Evolutionary conservation across 1,140 invertebrate genomes (phyloP).

Genomic region (Propsilocerus akamusi): DNA sequence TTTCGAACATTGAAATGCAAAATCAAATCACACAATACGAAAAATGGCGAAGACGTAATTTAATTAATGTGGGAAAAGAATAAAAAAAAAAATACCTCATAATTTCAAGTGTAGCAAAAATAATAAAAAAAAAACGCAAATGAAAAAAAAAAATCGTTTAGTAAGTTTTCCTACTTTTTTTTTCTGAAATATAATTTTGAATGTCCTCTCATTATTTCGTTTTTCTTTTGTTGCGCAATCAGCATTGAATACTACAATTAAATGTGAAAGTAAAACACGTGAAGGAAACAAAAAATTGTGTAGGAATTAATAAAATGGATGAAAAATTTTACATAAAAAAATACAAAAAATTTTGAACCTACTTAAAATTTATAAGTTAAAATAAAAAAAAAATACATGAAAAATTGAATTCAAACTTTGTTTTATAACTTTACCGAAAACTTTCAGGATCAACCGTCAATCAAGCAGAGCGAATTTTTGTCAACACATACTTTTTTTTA

Average conservation of each 20-base stretch:
- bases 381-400: constrained; percentile 1
- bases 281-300: not conserved
- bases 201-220: not conserved
- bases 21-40: too few species aligned
- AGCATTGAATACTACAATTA: not conserved
- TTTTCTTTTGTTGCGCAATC: not conserved
- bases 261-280: not conserved
- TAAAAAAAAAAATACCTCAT: constrained; percentile 1
- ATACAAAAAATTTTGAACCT: not conserved
- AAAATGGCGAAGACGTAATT: constrained; percentile 3
- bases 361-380: not conserved
- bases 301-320: constrained; percentile 1
- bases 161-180: not conserved
- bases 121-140: not conserved
- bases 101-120: constrained; percentile 3
- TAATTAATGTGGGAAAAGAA: not conserved
- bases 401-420: too few species aligned
- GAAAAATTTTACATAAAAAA: constrained; percentile 3
- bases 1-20: too few species aligned
- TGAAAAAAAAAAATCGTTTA: not conserved
- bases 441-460: too few species aligned
- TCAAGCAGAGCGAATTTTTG: too few species aligned
- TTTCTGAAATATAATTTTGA: not conserved
- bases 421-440: too few species aligned
- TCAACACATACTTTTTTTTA: too few species aligned